Evolutionary conservation across 2,888 invertebrate species (phyloP), one percentile per base, ranked within the genome.

Genomic region (Meta bourneti): DNA sequence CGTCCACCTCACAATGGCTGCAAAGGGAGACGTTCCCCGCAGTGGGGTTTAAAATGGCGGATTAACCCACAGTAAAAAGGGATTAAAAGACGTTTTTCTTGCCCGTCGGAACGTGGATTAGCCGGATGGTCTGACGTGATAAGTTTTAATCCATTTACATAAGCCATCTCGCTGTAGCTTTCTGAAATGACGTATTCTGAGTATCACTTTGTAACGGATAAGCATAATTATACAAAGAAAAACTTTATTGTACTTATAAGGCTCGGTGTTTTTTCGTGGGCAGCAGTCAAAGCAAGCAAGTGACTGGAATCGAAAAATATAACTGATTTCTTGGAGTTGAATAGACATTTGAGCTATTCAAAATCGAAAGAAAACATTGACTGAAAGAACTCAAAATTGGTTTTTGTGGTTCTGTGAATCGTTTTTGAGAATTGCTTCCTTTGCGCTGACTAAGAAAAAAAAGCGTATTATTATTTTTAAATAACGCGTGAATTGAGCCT

Each of bases 11-110:
- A 61, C 61, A 61, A 61, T 61, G 61, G 61, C 8, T 61, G 61
- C 16, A 6, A 61, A 16, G 61, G 61, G 61, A 9, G 16, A 16
- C 5, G 61, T 16, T 16, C 61, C 61, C 61, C 61, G 61, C 61
- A 34, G 34, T 34, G 48, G 13, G 48, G 71, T 71, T 11, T 8
- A 16, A 20, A 20, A n/a, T n/a, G 71, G 54, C 19, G 82, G 82
- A 83, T 89, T 69, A 89, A 82, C 61, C 89, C 89, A 83, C 89
- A 34, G 72, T 89, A 83, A 89, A 87, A 89, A 82, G 71, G 83
- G 89, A 84, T 90, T 90, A 84, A 72, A 72, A 51, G 75, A 69
- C 79, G n/a, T 79, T 89, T 84, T 84, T 84, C 72, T 79, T 84
- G 49, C 72, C 13, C 72, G 49, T 34, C 34, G 34, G 72, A 51